Evolutionary conservation across 2,113 vertebrate species (phyloP).

Genomic region (Syrmaticus mikado): DNA sequence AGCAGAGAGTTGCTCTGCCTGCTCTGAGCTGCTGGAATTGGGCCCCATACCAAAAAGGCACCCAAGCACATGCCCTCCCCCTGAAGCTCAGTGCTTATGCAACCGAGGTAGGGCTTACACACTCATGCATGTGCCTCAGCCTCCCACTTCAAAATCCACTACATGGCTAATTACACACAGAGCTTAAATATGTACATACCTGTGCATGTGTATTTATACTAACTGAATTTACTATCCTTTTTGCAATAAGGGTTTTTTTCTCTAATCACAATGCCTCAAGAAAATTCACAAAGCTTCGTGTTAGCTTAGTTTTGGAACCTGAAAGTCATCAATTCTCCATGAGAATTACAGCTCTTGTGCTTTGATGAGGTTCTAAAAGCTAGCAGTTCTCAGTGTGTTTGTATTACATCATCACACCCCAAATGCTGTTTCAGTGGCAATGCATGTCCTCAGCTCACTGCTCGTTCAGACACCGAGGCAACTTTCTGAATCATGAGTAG

Average conservation of each 20-base stretch:
- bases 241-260: background rate
- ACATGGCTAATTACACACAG: background rate
- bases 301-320: background rate
- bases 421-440: background rate
- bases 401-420: background rate
- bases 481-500: background rate
- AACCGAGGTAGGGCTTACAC: background rate
- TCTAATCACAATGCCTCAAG: background rate
- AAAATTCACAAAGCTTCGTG: background rate
- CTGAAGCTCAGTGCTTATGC: background rate
- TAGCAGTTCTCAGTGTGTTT: background rate
- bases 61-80: background rate
- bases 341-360: background rate
- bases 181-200: background rate
- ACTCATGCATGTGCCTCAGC: background rate
- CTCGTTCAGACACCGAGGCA: background rate
- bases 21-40: background rate
- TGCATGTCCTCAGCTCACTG: fast-evolving
- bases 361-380: background rate
- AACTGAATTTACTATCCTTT: background rate
- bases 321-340: background rate
- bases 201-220: background rate
- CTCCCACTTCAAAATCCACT: constrained; percentile 18
- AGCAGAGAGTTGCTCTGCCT: background rate
- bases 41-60: background rate